phyloP scores from a whole-genome alignment of 2,113 vertebrate genomes.

The Tichodroma muraria region DNA sequence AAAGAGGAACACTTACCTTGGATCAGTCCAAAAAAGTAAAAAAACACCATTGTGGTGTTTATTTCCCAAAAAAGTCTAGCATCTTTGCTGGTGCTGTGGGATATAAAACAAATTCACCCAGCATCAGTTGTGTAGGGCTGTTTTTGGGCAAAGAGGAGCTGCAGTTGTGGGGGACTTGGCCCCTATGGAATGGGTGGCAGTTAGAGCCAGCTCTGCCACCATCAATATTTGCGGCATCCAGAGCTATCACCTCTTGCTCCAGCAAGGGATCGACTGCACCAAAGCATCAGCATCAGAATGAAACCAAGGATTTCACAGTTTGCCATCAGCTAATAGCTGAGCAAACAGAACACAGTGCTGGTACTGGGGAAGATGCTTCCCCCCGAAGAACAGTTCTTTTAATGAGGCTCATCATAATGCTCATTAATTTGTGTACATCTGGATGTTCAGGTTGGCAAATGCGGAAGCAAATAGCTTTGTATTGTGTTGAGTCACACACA shows the following conservation, averaged over 20 bases:
- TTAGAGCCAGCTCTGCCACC: not conserved
- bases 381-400: constrained; percentile 35
- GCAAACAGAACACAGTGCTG: not conserved
- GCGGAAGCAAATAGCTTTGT: not conserved
- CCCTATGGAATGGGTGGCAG: accelerated
- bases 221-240: accelerated
- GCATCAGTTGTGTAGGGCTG: not conserved
- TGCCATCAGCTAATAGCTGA: constrained; percentile 11
- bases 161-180: accelerated
- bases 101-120: accelerated
- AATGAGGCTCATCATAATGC: constrained; percentile 33
- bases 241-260: accelerated
- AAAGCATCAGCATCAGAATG: not conserved
- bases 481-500: not conserved
- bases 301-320: not conserved
- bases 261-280: not conserved
- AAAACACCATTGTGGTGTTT: not conserved
- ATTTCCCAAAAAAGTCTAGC: not conserved
- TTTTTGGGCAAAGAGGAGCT: not conserved
- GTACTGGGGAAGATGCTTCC: not conserved
- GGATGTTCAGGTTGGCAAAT: not conserved
- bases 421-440: constrained; percentile 28
- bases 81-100: not conserved
- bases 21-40: not conserved
- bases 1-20: not conserved